Conservation (phyloP, 2,113 vertebrate genomes). For the Ictalurus punctatus region DNA sequence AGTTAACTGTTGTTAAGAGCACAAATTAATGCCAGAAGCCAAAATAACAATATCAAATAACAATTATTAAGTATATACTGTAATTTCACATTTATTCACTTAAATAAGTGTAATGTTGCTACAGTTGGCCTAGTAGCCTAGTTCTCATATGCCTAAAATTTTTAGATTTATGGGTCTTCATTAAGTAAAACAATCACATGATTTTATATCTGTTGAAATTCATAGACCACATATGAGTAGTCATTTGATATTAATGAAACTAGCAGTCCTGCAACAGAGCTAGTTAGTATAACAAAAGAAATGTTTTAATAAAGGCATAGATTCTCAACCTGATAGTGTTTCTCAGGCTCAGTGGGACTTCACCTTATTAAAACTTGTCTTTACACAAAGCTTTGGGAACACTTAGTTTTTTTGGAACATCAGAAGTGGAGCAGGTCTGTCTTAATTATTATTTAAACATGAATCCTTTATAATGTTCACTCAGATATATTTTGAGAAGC, state of each 20-base stretch:
- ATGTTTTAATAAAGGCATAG: background rate
- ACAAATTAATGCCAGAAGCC: background rate
- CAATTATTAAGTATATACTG: background rate
- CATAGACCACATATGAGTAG: background rate
- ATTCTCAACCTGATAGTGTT: background rate
- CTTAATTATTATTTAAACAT: slow-evolving; percentile 37
- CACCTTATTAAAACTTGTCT: slow-evolving; percentile 25
- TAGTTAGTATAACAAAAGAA: background rate
- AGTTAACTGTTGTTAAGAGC: background rate
- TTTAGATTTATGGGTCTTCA: background rate
- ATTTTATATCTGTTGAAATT: background rate
- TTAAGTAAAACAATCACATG: background rate
- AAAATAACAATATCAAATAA: background rate
- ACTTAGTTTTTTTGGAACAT: background rate
- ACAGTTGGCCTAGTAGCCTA: background rate
- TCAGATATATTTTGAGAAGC: background rate
- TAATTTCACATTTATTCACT: background rate
- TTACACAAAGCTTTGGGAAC: slow-evolving; percentile 15
- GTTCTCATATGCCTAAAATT: background rate
- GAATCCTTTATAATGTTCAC: slow-evolving; percentile 9
- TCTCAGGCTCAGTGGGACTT: background rate
- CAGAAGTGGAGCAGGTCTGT: slow-evolving; percentile 36
- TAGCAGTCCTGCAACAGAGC: background rate
- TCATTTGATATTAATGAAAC: background rate
- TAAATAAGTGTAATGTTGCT: background rate